Evolutionary conservation across 2,113 vertebrate species (phyloP).

Genomic region (Clinocottus analis): DNA sequence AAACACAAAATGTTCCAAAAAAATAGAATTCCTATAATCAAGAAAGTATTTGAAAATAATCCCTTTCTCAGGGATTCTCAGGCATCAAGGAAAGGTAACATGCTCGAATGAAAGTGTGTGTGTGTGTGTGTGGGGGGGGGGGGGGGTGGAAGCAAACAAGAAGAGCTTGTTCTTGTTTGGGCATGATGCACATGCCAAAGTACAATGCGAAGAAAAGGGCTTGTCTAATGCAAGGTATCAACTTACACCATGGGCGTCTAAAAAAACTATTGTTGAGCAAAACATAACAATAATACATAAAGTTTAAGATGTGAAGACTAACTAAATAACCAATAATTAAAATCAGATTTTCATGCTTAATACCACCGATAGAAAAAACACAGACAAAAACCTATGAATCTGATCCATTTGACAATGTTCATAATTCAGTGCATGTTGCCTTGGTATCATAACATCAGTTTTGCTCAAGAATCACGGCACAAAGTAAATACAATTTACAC

Average conservation of each 20-base stretch:
- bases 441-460: conserved; percentile 38
- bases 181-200: conserved; percentile 21
- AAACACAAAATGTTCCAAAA: conserved; percentile 1
- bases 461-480: not conserved
- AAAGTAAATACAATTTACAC: conserved; percentile 3
- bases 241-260: not conserved
- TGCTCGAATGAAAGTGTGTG: too few species aligned
- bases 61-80: too few species aligned
- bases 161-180: conserved; percentile 56
- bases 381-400: not conserved
- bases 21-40: conserved; percentile 10
- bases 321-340: not conserved
- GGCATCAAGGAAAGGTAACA: not conserved
- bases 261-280: conserved; percentile 11
- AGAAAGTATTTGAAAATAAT: not conserved
- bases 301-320: not conserved
- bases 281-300: not conserved
- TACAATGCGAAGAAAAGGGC: conserved; percentile 34
- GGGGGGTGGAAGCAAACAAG: too few species aligned
- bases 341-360: not conserved
- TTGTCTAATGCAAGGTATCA: conserved; percentile 5
- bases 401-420: conserved; percentile 14
- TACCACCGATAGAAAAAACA: not conserved
- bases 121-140: too few species aligned
- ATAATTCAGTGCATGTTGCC: not conserved